Conservation (phyloP, 2,888 invertebrate species). For the Polydesmus complanatus region DNA sequence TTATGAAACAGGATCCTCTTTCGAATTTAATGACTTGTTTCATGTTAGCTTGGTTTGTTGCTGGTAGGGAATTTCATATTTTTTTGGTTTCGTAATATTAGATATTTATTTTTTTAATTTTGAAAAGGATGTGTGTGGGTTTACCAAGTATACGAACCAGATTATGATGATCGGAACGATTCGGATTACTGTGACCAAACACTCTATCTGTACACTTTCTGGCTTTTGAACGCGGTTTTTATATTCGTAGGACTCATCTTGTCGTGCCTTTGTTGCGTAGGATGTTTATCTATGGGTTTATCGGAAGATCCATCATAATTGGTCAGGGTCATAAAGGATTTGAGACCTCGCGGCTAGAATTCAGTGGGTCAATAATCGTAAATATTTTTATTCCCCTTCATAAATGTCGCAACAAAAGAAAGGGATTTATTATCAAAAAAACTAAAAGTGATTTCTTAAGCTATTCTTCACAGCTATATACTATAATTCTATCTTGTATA, state of each 20-base stretch:
- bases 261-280: slow-evolving; percentile 42
- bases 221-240: slow-evolving; percentile 50
- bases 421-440: too few relatives aligned
- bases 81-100: slow-evolving; percentile 2
- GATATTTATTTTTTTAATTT: slow-evolving; percentile 3
- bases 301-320: too few relatives aligned
- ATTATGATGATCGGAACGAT: slow-evolving; percentile 36
- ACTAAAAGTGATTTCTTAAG: too few relatives aligned
- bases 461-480: too few relatives aligned
- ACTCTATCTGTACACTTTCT: slow-evolving; percentile 54
- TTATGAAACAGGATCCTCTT: slow-evolving; percentile 37
- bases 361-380: too few relatives aligned
- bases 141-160: slow-evolving; percentile 48
- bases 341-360: too few relatives aligned
- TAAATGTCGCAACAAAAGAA: too few relatives aligned
- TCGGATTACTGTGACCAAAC: slow-evolving; percentile 47
- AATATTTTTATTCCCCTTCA: too few relatives aligned
- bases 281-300: slow-evolving; percentile 35
- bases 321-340: too few relatives aligned
- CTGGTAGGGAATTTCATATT: slow-evolving; percentile 38
- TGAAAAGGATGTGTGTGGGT: slow-evolving; percentile 51
- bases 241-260: slow-evolving; percentile 42
- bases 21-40: slow-evolving; percentile 42
- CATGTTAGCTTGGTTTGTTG: slow-evolving; percentile 53
- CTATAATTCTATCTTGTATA: too few relatives aligned